Evolutionary conservation across 2,113 vertebrate genomes (phyloP).

Genomic region (Platycercus adscitus): DNA sequence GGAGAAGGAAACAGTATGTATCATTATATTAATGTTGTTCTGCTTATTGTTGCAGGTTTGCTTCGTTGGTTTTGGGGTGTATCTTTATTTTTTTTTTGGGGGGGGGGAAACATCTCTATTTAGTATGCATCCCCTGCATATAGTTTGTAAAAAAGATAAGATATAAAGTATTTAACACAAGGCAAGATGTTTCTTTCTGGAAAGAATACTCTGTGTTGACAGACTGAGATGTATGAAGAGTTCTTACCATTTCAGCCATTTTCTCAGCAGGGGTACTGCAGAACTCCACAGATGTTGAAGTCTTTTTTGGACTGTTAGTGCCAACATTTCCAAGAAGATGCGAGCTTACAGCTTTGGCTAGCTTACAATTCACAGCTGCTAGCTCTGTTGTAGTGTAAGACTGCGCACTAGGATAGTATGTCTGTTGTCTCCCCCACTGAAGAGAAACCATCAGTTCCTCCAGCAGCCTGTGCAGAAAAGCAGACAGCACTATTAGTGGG

Average conservation of each 20-base stretch:
- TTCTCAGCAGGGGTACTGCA: slow-evolving; percentile 93
- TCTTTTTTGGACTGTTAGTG: slow-evolving; percentile 69
- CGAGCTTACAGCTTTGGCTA: slow-evolving; percentile 87
- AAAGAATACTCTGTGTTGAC: not conserved
- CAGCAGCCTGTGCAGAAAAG: slow-evolving; percentile 79
- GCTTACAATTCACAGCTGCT: slow-evolving; percentile 84
- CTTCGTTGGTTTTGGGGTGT: not conserved
- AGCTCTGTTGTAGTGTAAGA: slow-evolving; percentile 89
- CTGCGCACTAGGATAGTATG: slow-evolving; percentile 87
- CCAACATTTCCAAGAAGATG: slow-evolving; percentile 88
- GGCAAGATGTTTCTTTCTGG: not conserved
- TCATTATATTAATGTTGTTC: not conserved
- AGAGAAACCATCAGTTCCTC: slow-evolving; percentile 93
- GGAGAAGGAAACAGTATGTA: not conserved
- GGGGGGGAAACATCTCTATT: not conserved
- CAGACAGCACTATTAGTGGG: not conserved
- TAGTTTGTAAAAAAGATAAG: not conserved
- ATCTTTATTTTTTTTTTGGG: not conserved
- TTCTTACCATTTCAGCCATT: slow-evolving; percentile 93
- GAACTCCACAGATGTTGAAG: slow-evolving; percentile 73
- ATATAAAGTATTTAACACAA: not conserved
- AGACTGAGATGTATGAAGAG: not conserved
- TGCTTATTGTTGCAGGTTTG: not conserved
- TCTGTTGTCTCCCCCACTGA: slow-evolving; percentile 94
- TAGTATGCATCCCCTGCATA: not conserved